Evolutionary conservation across 1,140 invertebrate species (phyloP).

Genomic region (Periplaneta americana): DNA sequence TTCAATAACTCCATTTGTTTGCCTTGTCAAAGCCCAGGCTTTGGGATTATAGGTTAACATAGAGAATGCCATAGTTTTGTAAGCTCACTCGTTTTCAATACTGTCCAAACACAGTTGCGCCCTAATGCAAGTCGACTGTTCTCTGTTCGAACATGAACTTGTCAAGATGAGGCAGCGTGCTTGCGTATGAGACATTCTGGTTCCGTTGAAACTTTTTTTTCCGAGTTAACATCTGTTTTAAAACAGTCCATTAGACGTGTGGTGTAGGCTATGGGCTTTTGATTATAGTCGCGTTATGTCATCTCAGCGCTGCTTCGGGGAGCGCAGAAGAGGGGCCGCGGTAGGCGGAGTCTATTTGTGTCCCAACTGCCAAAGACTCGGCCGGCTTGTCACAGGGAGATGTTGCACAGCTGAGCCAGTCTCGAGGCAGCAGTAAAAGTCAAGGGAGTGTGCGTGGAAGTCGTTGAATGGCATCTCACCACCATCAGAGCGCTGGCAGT

Average conservation of each 20-base stretch:
- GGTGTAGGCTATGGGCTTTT: neutral
- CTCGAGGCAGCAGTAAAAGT: neutral
- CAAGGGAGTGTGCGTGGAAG: neutral
- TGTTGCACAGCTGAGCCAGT: neutral
- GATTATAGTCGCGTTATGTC: neutral
- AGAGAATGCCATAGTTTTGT: too few relatives aligned
- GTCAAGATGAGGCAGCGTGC: neutral
- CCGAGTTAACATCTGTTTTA: neutral
- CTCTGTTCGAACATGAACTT: neutral
- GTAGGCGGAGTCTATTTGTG: slow-evolving; percentile 26
- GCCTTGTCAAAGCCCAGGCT: too few relatives aligned
- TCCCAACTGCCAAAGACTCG: neutral
- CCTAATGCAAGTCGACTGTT: neutral
- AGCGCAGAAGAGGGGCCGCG: neutral
- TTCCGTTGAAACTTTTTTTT: neutral
- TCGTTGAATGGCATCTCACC: slow-evolving; percentile 4
- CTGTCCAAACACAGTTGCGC: neutral
- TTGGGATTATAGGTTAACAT: too few relatives aligned
- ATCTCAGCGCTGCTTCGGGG: neutral
- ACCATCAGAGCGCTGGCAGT: neutral
- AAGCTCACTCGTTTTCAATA: neutral
- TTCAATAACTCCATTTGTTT: too few relatives aligned
- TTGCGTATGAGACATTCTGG: neutral
- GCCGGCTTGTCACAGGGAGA: neutral
- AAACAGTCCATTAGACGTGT: neutral